Percentiles rank a stretch among this genome's conserved stretches.
Evolutionary conservation across 2,888 invertebrate species (phyloP).

Genomic region (Hypena proboscidalis): DNA sequence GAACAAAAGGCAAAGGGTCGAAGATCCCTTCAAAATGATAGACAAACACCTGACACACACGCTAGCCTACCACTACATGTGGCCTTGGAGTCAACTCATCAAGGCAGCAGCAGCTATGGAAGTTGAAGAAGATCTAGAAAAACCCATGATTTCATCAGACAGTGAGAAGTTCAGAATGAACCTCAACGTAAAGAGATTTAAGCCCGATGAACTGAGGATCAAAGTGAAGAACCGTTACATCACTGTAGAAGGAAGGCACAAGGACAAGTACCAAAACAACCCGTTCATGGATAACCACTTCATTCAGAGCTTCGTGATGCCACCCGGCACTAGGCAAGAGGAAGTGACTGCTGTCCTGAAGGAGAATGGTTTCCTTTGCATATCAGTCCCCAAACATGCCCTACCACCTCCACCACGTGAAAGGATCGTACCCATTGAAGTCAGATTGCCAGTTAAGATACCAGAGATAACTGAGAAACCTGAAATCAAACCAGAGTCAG

Average conservation of each 20-base stretch:
- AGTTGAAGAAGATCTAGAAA: constrained; percentile 63
- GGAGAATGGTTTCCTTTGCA: constrained; percentile 64
- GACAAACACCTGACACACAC: constrained; percentile 72
- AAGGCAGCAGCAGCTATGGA: constrained; percentile 66
- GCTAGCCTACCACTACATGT: constrained; percentile 69
- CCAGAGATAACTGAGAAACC: constrained; percentile 49
- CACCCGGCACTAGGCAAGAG: constrained; percentile 68
- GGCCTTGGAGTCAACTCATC: constrained; percentile 78
- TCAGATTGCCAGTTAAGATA: constrained; percentile 45
- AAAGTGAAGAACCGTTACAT: constrained; percentile 75
- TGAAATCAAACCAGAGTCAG: constrained; percentile 27
- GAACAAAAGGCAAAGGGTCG: constrained; percentile 51
- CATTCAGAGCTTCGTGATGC: constrained; percentile 72
- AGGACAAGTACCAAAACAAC: constrained; percentile 56
- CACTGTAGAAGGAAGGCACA: constrained; percentile 71
- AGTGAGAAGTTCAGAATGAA: constrained; percentile 65
- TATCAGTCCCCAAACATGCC: constrained; percentile 73
- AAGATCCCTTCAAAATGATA: constrained; percentile 68
- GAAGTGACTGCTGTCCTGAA: constrained; percentile 72
- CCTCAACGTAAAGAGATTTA: constrained; percentile 68
- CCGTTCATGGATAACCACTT: constrained; percentile 73
- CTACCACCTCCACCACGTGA: constrained; percentile 74
- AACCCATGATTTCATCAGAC: constrained; percentile 70
- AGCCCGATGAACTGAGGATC: constrained; percentile 72
- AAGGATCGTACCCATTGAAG: constrained; percentile 71